Evolutionary conservation across 2,888 invertebrate genomes (phyloP).

Genomic region (Galerucella nymphaeae): DNA sequence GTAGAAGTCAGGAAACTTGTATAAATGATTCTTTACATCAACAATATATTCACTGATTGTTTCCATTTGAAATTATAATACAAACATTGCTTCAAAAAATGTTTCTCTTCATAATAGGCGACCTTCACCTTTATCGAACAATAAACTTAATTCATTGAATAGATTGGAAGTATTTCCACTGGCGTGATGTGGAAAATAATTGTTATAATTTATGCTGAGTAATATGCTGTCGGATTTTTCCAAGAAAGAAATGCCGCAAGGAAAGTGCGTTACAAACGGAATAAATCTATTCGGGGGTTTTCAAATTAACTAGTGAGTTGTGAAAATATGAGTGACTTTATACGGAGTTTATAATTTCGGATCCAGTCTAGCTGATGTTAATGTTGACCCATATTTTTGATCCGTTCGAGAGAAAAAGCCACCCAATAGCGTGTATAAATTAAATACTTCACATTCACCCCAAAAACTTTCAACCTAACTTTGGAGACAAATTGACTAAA

Average conservation of each 20-base stretch:
- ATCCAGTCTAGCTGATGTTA: no score
- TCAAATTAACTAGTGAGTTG: no score
- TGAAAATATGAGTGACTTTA: no score
- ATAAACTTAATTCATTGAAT: background rate
- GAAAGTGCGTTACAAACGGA: background rate
- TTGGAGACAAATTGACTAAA: no score
- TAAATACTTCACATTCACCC: no score
- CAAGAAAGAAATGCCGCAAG: background rate
- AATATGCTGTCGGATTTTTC: background rate
- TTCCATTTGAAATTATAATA: background rate
- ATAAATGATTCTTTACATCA: background rate
- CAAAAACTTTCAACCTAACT: no score
- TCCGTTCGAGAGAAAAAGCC: no score
- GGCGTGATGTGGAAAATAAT: background rate
- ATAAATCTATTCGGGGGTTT: background rate
- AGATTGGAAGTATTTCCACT: background rate
- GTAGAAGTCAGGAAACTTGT: background rate
- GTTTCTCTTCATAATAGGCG: background rate
- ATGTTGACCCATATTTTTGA: no score
- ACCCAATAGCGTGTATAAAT: no score
- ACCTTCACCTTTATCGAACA: conserved; percentile 11
- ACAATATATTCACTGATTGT: no score
- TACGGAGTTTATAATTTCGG: no score
- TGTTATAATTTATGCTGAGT: background rate
- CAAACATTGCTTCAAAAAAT: background rate